phyloP scores from a whole-genome alignment of 2,113 vertebrate genomes.

The Sinocyclocheilus anophthalmus region DNA sequence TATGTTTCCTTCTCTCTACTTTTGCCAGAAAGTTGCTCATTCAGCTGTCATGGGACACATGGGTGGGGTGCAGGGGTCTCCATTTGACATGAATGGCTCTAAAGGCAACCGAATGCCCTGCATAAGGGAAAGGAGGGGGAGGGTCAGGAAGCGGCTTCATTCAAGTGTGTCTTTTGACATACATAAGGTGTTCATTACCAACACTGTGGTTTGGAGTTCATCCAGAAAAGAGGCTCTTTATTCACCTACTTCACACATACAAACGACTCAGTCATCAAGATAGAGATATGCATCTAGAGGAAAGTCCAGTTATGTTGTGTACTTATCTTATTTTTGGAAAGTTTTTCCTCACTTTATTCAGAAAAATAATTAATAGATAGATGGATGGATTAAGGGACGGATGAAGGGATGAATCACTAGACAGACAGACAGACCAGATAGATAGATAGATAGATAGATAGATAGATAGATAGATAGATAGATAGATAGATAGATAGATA shows the following conservation, averaged over 20 bases:
- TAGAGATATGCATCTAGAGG: not conserved
- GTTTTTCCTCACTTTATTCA: not conserved
- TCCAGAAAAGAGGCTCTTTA: constrained; percentile 27
- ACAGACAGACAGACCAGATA: not conserved
- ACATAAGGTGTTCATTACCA: constrained; percentile 34
- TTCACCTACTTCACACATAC: constrained; percentile 7
- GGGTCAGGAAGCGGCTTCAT: constrained; percentile 2
- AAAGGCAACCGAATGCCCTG: not conserved
- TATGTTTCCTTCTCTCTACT: not conserved
- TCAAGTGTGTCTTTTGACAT: constrained; percentile 30
- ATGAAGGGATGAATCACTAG: no score
- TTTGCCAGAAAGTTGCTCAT: constrained; percentile 16
- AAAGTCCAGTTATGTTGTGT: not conserved
- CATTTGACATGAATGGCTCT: constrained; percentile 20
- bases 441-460: not conserved
- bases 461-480: not conserved
- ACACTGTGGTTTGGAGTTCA: not conserved
- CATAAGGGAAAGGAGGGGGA: not conserved
- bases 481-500: no score
- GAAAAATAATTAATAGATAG: not conserved
- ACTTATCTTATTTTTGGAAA: not conserved
- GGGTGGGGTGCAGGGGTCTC: not conserved
- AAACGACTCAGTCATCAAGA: constrained; percentile 28
- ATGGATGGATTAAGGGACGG: no score
- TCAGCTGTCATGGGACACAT: constrained; percentile 33